Conservation (phyloP, 1,140 invertebrate genomes). For the Dermatophagoides farinae region DNA sequence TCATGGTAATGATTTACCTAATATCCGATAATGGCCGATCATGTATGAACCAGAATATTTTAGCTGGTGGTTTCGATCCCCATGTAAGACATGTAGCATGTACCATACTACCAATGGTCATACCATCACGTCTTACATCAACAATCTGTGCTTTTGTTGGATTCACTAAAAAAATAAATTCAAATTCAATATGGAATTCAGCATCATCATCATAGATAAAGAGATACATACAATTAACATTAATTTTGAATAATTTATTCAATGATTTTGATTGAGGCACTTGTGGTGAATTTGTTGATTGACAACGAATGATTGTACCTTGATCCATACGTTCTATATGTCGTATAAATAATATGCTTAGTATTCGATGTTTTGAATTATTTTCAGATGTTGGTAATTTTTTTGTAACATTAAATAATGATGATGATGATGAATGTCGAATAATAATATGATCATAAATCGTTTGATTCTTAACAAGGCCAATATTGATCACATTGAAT, state of each 20-base stretch:
- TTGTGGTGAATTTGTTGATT: constrained; percentile 32
- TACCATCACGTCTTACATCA: background rate
- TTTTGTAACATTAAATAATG: background rate
- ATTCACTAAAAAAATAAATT: background rate
- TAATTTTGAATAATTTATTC: background rate
- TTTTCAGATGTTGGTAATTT: no score
- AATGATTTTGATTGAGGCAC: background rate
- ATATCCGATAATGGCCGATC: background rate
- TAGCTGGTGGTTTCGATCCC: constrained; percentile 7
- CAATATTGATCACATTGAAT: no score
- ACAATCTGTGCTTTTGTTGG: constrained; percentile 5
- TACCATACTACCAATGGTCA: background rate
- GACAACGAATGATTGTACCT: constrained; percentile 44
- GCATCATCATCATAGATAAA: background rate
- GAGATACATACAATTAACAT: background rate
- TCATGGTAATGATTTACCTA: background rate
- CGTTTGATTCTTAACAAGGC: background rate
- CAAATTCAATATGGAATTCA: background rate
- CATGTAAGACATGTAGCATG: constrained; percentile 14
- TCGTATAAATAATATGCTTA: no score
- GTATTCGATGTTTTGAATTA: no score
- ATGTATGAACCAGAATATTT: background rate
- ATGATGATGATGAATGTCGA: background rate
- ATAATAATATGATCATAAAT: background rate
- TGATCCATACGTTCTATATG: constrained; percentile 29